Percentiles rank a stretch among this genome's conserved stretches.
Conservation (phyloP, 2,113 vertebrate species). For the Cottus gobio region DNA sequence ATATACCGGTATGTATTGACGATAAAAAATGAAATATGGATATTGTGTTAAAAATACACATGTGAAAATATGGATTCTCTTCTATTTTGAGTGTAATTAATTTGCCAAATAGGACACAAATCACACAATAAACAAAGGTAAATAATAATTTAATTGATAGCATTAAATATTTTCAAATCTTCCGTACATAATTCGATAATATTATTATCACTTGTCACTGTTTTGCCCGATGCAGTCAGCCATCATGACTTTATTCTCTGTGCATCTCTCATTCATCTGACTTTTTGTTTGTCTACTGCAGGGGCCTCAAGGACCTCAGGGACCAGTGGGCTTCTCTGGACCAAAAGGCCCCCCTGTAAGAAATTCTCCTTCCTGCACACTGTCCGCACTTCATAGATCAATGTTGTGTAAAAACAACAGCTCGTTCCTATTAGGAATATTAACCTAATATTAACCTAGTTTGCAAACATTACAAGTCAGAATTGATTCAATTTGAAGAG, state of each 20-base stretch:
- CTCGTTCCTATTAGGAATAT: too few relatives aligned
- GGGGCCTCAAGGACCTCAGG: slow-evolving; percentile 98
- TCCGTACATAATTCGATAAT: not conserved
- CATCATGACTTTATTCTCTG: not conserved
- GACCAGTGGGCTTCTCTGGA: slow-evolving; percentile 94
- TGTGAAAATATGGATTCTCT: not conserved
- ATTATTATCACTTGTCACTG: not conserved
- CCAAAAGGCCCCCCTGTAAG: slow-evolving; percentile 97
- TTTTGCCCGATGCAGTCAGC: not conserved
- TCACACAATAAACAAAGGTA: not conserved
- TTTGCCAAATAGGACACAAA: not conserved
- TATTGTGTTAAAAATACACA: not conserved
- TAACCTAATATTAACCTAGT: slow-evolving; percentile 36
- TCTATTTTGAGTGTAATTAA: not conserved
- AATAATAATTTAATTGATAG: not conserved
- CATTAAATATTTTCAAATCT: not conserved
- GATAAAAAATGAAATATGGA: not conserved
- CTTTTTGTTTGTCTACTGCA: slow-evolving; percentile 71
- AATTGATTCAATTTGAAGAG: slow-evolving; percentile 50
- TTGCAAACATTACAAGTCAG: slow-evolving; percentile 45
- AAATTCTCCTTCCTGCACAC: slow-evolving; percentile 36
- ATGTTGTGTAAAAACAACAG: not conserved
- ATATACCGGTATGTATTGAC: not conserved
- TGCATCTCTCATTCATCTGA: not conserved
- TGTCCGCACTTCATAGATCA: not conserved